Conservation (phyloP, 1,140 invertebrate genomes). For the Ceratina japonica region DNA sequence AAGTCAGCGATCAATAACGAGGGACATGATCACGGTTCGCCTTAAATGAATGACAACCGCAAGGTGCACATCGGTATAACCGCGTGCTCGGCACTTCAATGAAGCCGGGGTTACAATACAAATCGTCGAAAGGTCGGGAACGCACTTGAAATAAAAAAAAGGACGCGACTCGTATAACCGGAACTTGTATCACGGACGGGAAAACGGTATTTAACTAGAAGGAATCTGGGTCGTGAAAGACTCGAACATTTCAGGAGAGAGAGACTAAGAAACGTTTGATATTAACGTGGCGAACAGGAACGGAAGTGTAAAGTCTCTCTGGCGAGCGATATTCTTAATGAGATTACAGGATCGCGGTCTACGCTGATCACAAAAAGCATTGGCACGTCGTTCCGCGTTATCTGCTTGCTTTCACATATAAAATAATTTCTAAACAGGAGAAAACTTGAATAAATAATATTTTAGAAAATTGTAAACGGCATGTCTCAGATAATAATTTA, state of each 20-base stretch:
- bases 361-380: no score
- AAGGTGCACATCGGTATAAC: slow-evolving; percentile 16
- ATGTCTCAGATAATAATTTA: no score
- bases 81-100: slow-evolving; percentile 7
- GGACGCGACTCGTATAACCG: neutral
- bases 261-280: neutral
- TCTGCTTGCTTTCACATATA: no score
- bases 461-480: no score
- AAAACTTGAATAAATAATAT: no score
- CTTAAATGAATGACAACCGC: slow-evolving; percentile 23
- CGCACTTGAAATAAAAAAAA: slow-evolving; percentile 1
- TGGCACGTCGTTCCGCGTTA: no score
- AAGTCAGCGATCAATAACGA: slow-evolving; percentile 15
- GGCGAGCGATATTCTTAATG: no score
- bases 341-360: neutral
- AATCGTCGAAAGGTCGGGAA: neutral
- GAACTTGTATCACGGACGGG: slow-evolving; percentile 10
- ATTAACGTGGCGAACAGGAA: neutral
- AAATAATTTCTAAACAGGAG: neutral
- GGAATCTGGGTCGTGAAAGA: slow-evolving; percentile 24
- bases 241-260: neutral
- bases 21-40: slow-evolving; percentile 1
- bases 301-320: neutral
- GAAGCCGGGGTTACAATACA: neutral
- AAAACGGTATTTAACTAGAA: slow-evolving; percentile 10